phyloP scores from a whole-genome alignment of 1,140 invertebrate species.

The Hycleus phaleratus region DNA sequence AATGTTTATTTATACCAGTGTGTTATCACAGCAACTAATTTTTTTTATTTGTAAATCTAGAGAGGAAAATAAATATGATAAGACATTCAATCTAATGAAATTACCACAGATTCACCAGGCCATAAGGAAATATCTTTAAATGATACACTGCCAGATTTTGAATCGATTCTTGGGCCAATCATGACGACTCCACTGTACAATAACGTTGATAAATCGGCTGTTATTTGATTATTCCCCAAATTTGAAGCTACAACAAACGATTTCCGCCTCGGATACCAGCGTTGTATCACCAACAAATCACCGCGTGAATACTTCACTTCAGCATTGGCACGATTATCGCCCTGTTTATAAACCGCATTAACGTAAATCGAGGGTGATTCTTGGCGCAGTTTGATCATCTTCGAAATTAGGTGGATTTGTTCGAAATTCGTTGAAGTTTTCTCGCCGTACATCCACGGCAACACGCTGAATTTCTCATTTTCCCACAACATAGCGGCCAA shows the following conservation, averaged over 20 bases:
- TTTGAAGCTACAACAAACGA: slow-evolving; percentile 66
- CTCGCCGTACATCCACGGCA: slow-evolving; percentile 53
- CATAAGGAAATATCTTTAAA: slow-evolving; percentile 53
- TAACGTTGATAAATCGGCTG: slow-evolving; percentile 60
- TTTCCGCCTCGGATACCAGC: slow-evolving; percentile 67
- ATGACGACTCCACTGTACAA: slow-evolving; percentile 69
- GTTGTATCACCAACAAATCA: slow-evolving; percentile 61
- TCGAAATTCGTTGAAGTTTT: slow-evolving; percentile 41
- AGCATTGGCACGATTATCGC: slow-evolving; percentile 52
- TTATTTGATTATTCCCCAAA: slow-evolving; percentile 50
- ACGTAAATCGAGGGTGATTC: slow-evolving; percentile 61
- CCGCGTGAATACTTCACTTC: slow-evolving; percentile 53
- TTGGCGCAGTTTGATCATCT: slow-evolving; percentile 50
- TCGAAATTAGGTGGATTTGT: slow-evolving; percentile 44
- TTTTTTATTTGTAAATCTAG: no score
- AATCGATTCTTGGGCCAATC: slow-evolving; percentile 49
- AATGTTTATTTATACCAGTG: no score
- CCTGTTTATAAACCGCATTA: slow-evolving; percentile 55
- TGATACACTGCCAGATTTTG: slow-evolving; percentile 52
- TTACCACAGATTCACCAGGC: slow-evolving; percentile 40
- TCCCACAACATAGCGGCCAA: slow-evolving; percentile 58
- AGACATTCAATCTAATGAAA: slow-evolving; percentile 29
- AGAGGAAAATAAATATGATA: no score
- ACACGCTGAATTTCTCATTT: slow-evolving; percentile 31
- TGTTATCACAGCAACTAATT: no score